phyloP scores from a whole-genome alignment of 2,797 vertebrate genomes.

The Lacerta viridis region DNA sequence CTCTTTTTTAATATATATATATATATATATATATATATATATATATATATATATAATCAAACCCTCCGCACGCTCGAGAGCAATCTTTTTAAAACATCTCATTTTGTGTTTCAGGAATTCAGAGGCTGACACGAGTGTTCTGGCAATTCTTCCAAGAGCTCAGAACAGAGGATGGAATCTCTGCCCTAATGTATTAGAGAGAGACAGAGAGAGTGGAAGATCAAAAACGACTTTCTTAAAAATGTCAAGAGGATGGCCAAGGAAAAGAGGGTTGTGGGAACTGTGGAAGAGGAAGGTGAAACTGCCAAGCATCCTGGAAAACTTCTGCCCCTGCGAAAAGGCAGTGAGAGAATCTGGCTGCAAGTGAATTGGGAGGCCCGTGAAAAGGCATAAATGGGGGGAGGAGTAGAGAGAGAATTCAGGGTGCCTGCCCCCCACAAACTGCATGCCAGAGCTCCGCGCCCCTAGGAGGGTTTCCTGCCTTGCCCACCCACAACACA shows the following conservation, averaged over 20 bases:
- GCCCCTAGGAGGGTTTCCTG: background rate
- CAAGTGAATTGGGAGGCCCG: conserved; percentile 27
- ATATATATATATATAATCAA: background rate
- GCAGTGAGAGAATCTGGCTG: conserved; percentile 44
- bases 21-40: too few species aligned
- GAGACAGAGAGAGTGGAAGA: background rate
- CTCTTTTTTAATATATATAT: too few species aligned
- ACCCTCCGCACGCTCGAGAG: conserved; percentile 65
- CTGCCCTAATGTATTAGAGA: conserved; percentile 21
- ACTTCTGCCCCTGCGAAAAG: background rate
- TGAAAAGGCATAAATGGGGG: conserved; percentile 32
- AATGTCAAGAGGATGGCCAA: conserved; percentile 41
- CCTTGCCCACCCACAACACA: background rate
- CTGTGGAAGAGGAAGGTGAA: conserved; percentile 21
- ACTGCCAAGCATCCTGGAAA: conserved; percentile 24
- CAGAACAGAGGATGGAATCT: conserved; percentile 38
- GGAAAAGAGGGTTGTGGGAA: conserved; percentile 28
- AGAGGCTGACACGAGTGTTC: conserved; percentile 53
- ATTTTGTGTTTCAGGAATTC: conserved; percentile 65
- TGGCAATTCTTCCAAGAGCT: conserved; percentile 60
- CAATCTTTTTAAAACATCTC: conserved; percentile 76
- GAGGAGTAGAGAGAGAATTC: background rate
- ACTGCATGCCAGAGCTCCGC: background rate
- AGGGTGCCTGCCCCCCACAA: background rate
- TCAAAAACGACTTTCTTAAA: conserved; percentile 45